Evolutionary conservation across 2,888 invertebrate genomes (phyloP).

Genomic region (Lasius platythorax): DNA sequence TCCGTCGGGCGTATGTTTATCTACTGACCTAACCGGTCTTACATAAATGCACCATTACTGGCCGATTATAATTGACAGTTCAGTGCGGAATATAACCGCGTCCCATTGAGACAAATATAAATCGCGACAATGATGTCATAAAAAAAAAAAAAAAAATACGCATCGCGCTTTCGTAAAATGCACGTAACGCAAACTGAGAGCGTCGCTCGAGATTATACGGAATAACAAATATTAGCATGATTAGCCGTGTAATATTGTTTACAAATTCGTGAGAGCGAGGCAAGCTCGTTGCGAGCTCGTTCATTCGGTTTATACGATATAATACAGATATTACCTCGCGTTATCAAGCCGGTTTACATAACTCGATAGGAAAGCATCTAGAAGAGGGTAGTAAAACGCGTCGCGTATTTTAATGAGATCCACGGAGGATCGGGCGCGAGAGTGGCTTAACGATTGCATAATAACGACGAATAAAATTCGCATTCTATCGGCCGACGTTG

Average conservation of each 20-base stretch:
- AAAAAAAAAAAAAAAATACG: neutral
- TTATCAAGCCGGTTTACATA: constrained; percentile 43
- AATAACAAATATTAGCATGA: neutral
- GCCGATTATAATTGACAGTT: constrained; percentile 22
- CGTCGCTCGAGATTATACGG: neutral
- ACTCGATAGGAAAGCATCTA: constrained; percentile 12
- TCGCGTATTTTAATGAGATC: constrained; percentile 59
- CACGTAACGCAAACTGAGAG: neutral
- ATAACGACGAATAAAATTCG: constrained; percentile 66
- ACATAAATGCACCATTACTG: constrained; percentile 17
- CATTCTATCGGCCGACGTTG: constrained; percentile 65
- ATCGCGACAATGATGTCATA: neutral
- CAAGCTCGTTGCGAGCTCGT: constrained; percentile 2
- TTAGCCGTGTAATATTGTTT: neutral
- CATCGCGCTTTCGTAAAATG: neutral
- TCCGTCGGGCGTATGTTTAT: constrained; percentile 17
- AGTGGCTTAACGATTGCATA: constrained; percentile 58
- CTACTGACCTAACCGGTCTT: neutral
- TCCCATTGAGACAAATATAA: neutral
- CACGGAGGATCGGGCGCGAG: constrained; percentile 49
- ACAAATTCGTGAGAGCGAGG: neutral
- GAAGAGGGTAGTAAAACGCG: constrained; percentile 35
- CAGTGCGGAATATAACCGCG: neutral
- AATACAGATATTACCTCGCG: constrained; percentile 15
- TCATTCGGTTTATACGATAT: constrained; percentile 7